Percentiles rank a stretch among this genome's conserved stretches.
Evolutionary conservation across 1,140 invertebrate species (phyloP).

Genomic region (Pomacea maculata): DNA sequence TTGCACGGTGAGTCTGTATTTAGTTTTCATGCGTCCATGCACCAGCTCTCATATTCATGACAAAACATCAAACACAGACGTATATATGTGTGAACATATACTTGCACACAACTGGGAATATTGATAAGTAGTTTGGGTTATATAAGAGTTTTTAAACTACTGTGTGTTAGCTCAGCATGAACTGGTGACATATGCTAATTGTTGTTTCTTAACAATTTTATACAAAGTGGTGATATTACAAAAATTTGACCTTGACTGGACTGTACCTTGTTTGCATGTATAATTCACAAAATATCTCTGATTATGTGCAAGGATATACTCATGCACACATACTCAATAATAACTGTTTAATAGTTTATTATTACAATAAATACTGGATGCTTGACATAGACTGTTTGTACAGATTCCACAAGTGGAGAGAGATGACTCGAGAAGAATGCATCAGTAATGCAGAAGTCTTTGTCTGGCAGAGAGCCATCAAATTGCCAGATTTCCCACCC

Average conservation of each 20-base stretch:
- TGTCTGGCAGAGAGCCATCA: conserved; percentile 43
- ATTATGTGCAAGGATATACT: not conserved
- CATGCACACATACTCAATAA: not conserved
- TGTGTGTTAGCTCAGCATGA: not conserved
- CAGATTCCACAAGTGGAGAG: conserved; percentile 42
- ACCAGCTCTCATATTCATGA: not conserved
- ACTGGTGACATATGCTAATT: not conserved
- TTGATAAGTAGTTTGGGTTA: not conserved
- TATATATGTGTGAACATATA: too few species aligned
- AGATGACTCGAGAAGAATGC: conserved; percentile 35
- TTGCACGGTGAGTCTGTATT: conserved; percentile 46
- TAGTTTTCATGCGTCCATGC: not conserved
- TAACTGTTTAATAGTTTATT: not conserved
- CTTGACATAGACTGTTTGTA: not conserved
- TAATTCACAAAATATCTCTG: too few species aligned
- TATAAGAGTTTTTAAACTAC: not conserved
- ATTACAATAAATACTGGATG: not conserved
- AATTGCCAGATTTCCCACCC: conserved; percentile 51
- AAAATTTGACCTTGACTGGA: too few species aligned
- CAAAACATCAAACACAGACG: not conserved
- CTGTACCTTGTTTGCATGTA: too few species aligned
- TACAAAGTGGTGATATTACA: not conserved
- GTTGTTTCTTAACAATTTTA: not conserved
- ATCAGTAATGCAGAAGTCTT: conserved; percentile 38
- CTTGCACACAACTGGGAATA: not conserved